Evolutionary conservation across 2,113 vertebrate genomes (phyloP), one percentile per base, ranked within the genome.

Genomic region (Gnathonemus echidnorhynchus): DNA sequence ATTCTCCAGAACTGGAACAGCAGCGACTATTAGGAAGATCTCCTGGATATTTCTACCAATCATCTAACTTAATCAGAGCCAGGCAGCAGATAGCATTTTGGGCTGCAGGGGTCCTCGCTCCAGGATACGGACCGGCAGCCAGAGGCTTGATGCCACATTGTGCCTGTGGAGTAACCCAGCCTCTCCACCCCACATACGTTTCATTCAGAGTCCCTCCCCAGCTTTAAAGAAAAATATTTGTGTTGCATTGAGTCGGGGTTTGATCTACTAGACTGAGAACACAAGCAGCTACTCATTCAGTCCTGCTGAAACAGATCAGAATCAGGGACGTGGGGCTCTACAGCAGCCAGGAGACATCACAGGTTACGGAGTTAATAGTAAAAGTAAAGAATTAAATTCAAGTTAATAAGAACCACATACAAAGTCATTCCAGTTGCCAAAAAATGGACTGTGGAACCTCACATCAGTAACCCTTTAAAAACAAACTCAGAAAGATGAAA

Each of bases 261-360:
- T 91, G 89, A 93, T 93, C 92, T 93, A 70, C 92, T 91, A 92
- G 89, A 86, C 87, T 92, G 92, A 84, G 89, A 89, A 91, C 91
- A 89, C 88, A 90, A 90, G 87, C 93, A 93, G 92, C 90, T 93
- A 93, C 90, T 84, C 50, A 53, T 86, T 88, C 66, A 89, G 88
- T 42, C 66, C 74, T 90, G 88, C 88, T 52, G 27, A 31, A 89
- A 87, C 89, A 89, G 48, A 48, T 84, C 66, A 77, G 86, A 90
- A 92, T 89, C 56, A 53, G 21, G 89, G 45, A 88, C 31, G 19
- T n/a, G 17, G 0, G 84, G 86, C 88, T 39, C 88, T 15, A 66
- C 53, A 62, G 77, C 46, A 53, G 85, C 89, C 31, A 91, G 77
- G 66, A 90, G 48, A 90, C 42, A 88, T 90, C 80, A 80, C 19